A percentile compares a stretch with the other conserved stretches of the same genome.
phyloP scores from a whole-genome alignment of 1,140 invertebrate species.

The Aleiodes sp. region DNA sequence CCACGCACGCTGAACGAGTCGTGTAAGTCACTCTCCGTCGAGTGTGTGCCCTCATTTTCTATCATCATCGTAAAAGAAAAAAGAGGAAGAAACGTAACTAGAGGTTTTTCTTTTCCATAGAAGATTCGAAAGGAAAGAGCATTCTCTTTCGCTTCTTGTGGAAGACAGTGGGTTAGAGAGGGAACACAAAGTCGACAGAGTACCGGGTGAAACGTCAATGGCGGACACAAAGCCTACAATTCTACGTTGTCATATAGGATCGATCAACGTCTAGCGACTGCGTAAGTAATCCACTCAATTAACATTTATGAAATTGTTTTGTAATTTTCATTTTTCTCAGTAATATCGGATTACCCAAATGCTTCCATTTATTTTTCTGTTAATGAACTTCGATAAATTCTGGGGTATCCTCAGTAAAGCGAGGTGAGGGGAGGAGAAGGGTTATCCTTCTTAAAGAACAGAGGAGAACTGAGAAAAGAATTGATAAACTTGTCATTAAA shows the following conservation, averaged over 20 bases:
- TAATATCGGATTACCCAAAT: too few species aligned
- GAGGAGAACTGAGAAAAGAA: too few species aligned
- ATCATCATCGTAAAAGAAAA: background rate
- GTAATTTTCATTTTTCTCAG: background rate
- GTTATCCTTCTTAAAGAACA: too few species aligned
- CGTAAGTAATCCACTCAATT: conserved; percentile 37
- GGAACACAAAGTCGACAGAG: conserved; percentile 20
- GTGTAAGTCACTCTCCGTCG: background rate
- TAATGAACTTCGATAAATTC: too few species aligned
- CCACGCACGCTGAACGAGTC: conserved; percentile 25
- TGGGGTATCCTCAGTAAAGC: too few species aligned
- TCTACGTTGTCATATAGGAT: conserved; percentile 38
- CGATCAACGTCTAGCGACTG: conserved; percentile 40
- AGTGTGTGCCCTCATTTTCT: conserved; percentile 4
- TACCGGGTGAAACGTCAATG: conserved; percentile 32
- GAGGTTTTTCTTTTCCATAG: background rate
- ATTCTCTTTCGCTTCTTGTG: background rate
- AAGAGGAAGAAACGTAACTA: background rate
- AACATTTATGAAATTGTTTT: too few species aligned
- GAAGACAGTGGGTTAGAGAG: background rate
- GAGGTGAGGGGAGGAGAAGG: too few species aligned
- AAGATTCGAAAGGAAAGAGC: background rate
- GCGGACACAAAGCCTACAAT: conserved; percentile 36
- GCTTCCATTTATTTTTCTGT: too few species aligned
- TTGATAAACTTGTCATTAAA: too few species aligned